These are phyloP conservation scores for Hypercompe scribonia DNA, from an alignment of 2,888 invertebrate species.

Conservation along the genomic window DNA sequence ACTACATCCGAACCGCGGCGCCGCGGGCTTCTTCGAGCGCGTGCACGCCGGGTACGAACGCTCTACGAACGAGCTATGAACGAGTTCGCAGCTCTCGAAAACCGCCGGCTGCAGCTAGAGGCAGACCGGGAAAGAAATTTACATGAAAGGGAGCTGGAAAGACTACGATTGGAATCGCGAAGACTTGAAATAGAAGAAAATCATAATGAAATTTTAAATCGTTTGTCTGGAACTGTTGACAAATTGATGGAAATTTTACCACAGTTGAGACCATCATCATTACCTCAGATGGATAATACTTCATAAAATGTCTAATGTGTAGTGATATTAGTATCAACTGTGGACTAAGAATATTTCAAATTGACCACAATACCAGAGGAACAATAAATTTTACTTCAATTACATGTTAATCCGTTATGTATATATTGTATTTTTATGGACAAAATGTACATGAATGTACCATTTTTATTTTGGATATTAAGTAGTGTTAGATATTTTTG, in stretches of 20 bases:
- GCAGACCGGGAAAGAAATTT: not conserved
- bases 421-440: too few species aligned
- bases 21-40: not conserved
- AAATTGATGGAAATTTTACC: not conserved
- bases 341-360: too few species aligned
- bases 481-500: too few species aligned
- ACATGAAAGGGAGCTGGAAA: not conserved
- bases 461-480: too few species aligned
- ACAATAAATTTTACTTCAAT: too few species aligned
- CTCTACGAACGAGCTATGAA: not conserved
- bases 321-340: too few species aligned
- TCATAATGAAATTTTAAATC: not conserved
- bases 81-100: not conserved
- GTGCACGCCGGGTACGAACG: not conserved
- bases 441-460: too few species aligned
- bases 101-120: not conserved
- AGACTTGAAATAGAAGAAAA: constrained; percentile 2
- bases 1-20: not conserved
- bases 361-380: too few species aligned
- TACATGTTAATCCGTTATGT: too few species aligned
- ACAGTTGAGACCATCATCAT: not conserved
- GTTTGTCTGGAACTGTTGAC: not conserved
- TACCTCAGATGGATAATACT: too few species aligned
- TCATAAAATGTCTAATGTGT: too few species aligned
- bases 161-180: constrained; percentile 1